Percentiles rank a stretch among this genome's conserved stretches.
Evolutionary conservation across 2,797 vertebrate species (phyloP).

Genomic region (Spondyliosoma cantharus): DNA sequence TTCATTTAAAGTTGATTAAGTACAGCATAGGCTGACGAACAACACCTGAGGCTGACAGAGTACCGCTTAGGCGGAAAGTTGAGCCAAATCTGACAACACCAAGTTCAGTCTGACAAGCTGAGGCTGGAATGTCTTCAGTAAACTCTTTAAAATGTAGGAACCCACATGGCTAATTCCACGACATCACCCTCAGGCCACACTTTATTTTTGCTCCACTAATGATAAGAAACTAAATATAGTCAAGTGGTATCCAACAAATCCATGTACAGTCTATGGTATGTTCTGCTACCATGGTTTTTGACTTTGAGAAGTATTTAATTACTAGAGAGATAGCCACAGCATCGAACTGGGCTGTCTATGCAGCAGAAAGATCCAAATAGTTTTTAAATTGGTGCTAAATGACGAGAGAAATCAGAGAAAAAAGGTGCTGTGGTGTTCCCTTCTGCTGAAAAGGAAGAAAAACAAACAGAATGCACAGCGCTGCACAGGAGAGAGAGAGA

Average conservation of each 20-base stretch:
- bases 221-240: not conserved
- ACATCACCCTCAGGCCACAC: conserved; percentile 6
- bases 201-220: not conserved
- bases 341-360: too few species aligned
- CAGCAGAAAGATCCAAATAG: too few species aligned
- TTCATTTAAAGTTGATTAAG: conserved; percentile 17
- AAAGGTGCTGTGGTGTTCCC: too few species aligned
- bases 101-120: conserved; percentile 2
- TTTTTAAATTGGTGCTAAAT: too few species aligned
- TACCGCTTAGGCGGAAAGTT: not conserved
- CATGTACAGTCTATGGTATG: not conserved
- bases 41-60: conserved; percentile 3
- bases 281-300: not conserved
- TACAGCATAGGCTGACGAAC: conserved; percentile 15
- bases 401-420: too few species aligned
- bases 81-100: conserved; percentile 7
- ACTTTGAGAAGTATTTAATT: not conserved
- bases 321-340: too few species aligned
- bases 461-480: too few species aligned
- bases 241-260: not conserved
- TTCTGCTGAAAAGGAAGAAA: too few species aligned
- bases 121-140: conserved; percentile 7
- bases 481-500: too few species aligned
- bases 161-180: not conserved
- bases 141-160: conserved; percentile 26